phyloP scores from a whole-genome alignment of 2,888 invertebrate genomes.

The Ectemnius cavifrons region DNA sequence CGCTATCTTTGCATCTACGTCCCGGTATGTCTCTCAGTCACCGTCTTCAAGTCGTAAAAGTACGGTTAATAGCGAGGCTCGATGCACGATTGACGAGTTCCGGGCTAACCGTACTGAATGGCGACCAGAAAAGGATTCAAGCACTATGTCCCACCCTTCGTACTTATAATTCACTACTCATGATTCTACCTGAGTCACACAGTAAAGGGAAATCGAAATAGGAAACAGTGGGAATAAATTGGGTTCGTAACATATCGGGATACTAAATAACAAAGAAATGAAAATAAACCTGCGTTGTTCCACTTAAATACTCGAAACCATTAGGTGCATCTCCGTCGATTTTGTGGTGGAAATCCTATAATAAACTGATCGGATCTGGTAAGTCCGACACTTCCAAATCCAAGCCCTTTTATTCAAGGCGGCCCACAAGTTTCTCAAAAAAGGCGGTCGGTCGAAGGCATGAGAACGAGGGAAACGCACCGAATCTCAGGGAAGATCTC shows the following conservation, averaged over 20 bases:
- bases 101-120: slow-evolving; percentile 52
- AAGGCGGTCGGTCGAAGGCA: not conserved
- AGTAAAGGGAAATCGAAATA: too few relatives aligned
- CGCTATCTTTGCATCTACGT: slow-evolving; percentile 17
- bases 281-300: too few relatives aligned
- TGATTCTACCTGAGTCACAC: too few relatives aligned
- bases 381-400: slow-evolving; percentile 16
- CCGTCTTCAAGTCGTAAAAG: slow-evolving; percentile 55
- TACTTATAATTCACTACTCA: too few relatives aligned
- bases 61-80: slow-evolving; percentile 57
- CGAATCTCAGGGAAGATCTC: slow-evolving; percentile 55
- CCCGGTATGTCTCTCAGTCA: slow-evolving; percentile 12
- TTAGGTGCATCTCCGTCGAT: not conserved
- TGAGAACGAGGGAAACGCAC: slow-evolving; percentile 8
- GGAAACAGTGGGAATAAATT: too few relatives aligned
- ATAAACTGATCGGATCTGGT: slow-evolving; percentile 24
- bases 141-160: slow-evolving; percentile 38
- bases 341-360: slow-evolving; percentile 1
- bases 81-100: slow-evolving; percentile 58
- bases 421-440: slow-evolving; percentile 3
- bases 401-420: slow-evolving; percentile 32
- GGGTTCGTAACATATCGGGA: too few relatives aligned
- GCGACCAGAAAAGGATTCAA: slow-evolving; percentile 65
- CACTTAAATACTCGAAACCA: too few relatives aligned
- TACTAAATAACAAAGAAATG: too few relatives aligned